Percentiles rank a stretch among this genome's conserved stretches.
phyloP scores from a whole-genome alignment of 2,888 invertebrate genomes.

The Cantharis flavilabris region DNA sequence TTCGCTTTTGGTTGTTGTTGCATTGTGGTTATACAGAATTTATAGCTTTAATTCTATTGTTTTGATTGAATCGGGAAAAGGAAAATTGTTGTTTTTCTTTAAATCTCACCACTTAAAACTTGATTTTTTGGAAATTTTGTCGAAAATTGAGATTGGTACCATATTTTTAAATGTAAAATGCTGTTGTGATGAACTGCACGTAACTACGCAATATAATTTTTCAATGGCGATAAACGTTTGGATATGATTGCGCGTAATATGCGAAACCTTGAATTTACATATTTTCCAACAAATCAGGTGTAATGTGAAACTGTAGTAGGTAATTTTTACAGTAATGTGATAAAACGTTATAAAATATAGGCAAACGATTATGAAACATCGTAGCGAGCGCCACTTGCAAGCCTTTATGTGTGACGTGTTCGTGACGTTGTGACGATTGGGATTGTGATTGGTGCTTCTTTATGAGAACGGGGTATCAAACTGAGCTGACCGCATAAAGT shows the following conservation, averaged over 20 bases:
- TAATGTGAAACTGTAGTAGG: background rate
- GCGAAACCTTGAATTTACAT: background rate
- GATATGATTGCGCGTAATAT: background rate
- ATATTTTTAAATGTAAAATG: background rate
- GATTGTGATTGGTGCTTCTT: constrained; percentile 42
- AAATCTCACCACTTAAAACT: no score
- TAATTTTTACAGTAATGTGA: background rate
- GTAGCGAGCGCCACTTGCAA: constrained; percentile 41
- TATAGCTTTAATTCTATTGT: no score
- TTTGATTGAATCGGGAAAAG: no score
- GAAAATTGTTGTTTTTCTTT: background rate
- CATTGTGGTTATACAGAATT: no score
- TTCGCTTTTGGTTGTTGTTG: no score
- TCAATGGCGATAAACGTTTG: background rate
- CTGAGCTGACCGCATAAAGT: constrained; percentile 49
- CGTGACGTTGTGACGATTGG: constrained; percentile 46
- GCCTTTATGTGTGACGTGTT: constrained; percentile 38
- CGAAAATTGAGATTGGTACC: no score
- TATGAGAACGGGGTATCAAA: constrained; percentile 41
- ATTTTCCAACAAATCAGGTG: background rate
- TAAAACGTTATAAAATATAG: constrained; percentile 8
- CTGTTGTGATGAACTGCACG: background rate
- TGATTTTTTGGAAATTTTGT: no score
- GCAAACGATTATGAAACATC: constrained; percentile 11
- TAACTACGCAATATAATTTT: background rate